A percentile compares a stretch with the other conserved stretches of the same genome.
Evolutionary conservation across 2,113 vertebrate genomes (phyloP).

Genomic region (Pampusana beccarii): DNA sequence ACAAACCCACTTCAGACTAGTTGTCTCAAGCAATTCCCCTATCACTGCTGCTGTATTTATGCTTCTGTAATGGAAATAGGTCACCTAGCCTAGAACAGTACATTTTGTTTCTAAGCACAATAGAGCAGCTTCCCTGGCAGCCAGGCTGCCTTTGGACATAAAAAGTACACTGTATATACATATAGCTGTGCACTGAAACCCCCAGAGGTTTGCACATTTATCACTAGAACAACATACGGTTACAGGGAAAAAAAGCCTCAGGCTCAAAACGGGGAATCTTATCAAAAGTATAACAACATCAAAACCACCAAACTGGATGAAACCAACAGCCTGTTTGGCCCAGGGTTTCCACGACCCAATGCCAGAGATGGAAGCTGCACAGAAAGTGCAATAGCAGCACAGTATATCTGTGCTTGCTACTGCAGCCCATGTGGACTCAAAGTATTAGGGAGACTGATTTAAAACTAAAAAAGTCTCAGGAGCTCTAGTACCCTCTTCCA

Average conservation of each 20-base stretch:
- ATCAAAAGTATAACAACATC: not conserved
- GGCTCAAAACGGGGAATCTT: not conserved
- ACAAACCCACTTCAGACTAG: not conserved
- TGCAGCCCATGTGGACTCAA: rapidly evolving
- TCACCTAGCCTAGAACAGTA: not conserved
- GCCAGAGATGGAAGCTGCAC: not conserved
- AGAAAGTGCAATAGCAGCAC: not conserved
- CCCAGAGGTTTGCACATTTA: not conserved
- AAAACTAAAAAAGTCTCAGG: not conserved
- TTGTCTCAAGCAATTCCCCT: not conserved
- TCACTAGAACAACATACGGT: not conserved
- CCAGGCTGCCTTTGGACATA: not conserved
- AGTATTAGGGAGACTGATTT: not conserved
- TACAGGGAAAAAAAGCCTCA: not conserved
- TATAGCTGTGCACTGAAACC: not conserved
- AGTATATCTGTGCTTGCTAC: not conserved
- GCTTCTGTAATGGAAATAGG: constrained; percentile 17
- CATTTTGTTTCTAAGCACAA: not conserved
- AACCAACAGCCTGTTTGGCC: not conserved
- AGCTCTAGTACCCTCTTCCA: not conserved
- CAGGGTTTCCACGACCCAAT: not conserved
- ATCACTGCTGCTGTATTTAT: not conserved
- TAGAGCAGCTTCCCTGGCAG: not conserved
- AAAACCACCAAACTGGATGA: not conserved
- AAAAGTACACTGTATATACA: not conserved